Evolutionary conservation across 2,797 vertebrate species (phyloP).

Genomic region (Uromys caudimaculatus): DNA sequence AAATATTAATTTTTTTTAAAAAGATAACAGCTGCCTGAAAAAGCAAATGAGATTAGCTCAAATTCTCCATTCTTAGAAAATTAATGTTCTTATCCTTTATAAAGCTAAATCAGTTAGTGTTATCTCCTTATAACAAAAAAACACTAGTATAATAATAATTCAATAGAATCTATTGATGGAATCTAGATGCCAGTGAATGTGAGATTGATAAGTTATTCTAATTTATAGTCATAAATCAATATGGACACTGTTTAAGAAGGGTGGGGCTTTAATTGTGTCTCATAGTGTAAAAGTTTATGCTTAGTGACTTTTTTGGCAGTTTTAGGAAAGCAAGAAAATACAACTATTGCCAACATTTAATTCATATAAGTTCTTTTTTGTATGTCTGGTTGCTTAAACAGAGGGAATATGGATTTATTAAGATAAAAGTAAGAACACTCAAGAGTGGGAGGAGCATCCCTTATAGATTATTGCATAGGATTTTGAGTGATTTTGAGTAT

Average conservation of each 20-base stretch:
- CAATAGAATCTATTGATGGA: neutral
- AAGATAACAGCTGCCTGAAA: slow-evolving; percentile 38
- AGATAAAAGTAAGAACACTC: neutral
- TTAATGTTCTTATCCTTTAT: slow-evolving; percentile 15
- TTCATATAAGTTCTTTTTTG: slow-evolving; percentile 14
- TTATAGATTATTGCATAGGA: neutral
- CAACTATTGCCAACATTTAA: slow-evolving; percentile 37
- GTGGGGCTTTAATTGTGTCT: slow-evolving; percentile 41
- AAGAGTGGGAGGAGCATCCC: neutral
- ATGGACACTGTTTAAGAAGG: neutral
- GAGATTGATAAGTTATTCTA: slow-evolving; percentile 44
- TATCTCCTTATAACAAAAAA: slow-evolving; percentile 42
- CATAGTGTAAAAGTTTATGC: slow-evolving; percentile 19
- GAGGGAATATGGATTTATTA: neutral
- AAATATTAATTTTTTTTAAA: slow-evolving; percentile 6
- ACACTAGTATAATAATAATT: neutral
- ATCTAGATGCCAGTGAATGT: neutral
- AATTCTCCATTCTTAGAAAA: slow-evolving; percentile 44
- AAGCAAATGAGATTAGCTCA: neutral
- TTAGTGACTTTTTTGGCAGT: slow-evolving; percentile 5
- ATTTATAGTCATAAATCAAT: slow-evolving; percentile 33
- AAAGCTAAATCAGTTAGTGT: slow-evolving; percentile 48
- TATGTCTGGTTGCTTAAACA: neutral
- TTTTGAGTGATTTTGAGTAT: slow-evolving; percentile 41
- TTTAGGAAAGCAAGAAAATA: slow-evolving; percentile 51